Evolutionary conservation across 2,113 vertebrate genomes (phyloP).

Genomic region (Alethe diademata): DNA sequence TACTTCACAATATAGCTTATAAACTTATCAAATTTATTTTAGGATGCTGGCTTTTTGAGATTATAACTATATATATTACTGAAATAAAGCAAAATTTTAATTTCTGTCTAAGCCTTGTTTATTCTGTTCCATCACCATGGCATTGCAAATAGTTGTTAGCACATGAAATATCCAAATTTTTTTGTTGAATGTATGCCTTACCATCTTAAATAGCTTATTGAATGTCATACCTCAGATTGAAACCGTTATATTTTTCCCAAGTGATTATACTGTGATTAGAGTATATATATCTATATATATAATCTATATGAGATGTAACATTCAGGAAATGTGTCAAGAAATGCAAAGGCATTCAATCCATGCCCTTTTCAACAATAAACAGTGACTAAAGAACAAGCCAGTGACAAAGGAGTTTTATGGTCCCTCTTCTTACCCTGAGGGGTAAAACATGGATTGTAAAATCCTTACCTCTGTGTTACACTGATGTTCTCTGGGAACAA

Average conservation of each 20-base stretch:
- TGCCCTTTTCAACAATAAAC: neutral
- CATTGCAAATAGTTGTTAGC: neutral
- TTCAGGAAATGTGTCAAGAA: neutral
- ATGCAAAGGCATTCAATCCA: neutral
- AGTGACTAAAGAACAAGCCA: neutral
- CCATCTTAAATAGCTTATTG: neutral
- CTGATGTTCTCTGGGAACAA: neutral
- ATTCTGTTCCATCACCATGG: neutral
- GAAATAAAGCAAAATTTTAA: neutral
- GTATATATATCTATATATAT: too few species aligned
- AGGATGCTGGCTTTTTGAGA: neutral
- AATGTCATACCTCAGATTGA: neutral
- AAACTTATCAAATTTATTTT: neutral
- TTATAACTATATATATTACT: neutral
- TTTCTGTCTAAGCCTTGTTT: neutral
- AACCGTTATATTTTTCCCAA: neutral
- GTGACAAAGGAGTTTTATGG: neutral
- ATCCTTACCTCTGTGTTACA: neutral
- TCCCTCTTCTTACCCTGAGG: neutral
- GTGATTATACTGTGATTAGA: neutral
- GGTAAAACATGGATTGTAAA: neutral
- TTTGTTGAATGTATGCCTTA: neutral
- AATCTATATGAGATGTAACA: neutral
- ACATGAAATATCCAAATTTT: neutral
- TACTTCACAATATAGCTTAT: neutral